Evolutionary conservation across 2,113 vertebrate genomes (phyloP), one percentile per base, ranked within the genome.

Genomic region (Myotis yumanensis): DNA sequence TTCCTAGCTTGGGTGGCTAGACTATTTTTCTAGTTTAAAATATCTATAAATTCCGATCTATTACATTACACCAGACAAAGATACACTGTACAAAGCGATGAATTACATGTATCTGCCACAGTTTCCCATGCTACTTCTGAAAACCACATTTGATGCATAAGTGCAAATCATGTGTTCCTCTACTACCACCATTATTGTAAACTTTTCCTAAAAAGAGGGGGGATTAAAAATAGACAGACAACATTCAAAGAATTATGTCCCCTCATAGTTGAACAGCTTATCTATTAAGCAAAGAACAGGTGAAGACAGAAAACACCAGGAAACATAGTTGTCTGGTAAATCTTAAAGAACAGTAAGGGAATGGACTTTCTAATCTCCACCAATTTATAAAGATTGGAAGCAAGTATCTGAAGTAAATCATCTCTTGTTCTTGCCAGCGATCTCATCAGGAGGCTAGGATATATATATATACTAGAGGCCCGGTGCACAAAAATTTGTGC

Each of bases 251-350:
- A 91, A 91, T 73, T 57, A 57, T 14, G 37, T n/a, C 22, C 71
- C 66, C 37, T 96, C 32, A n/a, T 48, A 64, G 75, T 71, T 69
- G 69, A 82, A 75, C 32, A 90, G 57, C 48, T 95, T 64, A 43
- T 72, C 84, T 87, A 59, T n/a, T 79, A 84, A 95, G 89, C 10
- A 57, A 93, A 91, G 77, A 75, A 85, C 5, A 90, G 40, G n/a
- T 81, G 14, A 91, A 89, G 82, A 62, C 14, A 82, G 52, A 17
- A 79, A 90, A 72, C 5, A 87, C 5, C 14, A 81, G 64, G 14
- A 73, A 73, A 76, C 12, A 48, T 1, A 17, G 35, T 30, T 87
- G 5, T 25, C 43, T 22, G 32, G 40, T 85, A 85, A 84, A 69
- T 64, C 35, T 25, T 66, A 40, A 81, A 86, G 12, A 69, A 62